Evolutionary conservation across 2,888 invertebrate genomes (phyloP), one percentile per base, ranked within the genome.

Genomic region (Alsophila aescularia): DNA sequence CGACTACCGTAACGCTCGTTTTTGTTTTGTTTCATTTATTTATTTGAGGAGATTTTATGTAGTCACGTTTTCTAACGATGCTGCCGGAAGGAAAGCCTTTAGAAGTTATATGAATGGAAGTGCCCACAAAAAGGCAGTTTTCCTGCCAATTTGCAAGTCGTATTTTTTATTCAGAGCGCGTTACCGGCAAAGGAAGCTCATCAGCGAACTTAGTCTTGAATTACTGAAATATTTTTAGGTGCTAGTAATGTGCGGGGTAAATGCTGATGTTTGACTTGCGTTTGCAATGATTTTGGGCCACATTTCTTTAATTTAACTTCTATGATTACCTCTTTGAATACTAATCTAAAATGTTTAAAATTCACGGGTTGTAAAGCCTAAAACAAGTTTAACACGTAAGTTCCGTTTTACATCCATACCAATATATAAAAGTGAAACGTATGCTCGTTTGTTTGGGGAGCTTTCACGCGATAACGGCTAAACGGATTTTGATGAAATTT

Each of bases 161-260:
- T 43, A 37, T 37, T 36, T 52, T 55, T 52, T 62, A 62, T 62
- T 54, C 62, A 42, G 39, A 37, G 14, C 56, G 42, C 52, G 62
- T 59, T 56, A 40, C 37, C 43, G 35, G 47, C 50, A 50, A 41
- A 56, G 47, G 58, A 58, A 59, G 34, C 34, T 57, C 39, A 50
- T 58, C 52, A 58, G 40, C 14, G 40, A 31, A 49, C 45, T 32
- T 24, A 54, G 56, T 31, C 44, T 48, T 48, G 62, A 56, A 58
- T 59, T 29, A 24, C 32, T 47, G 56, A 60, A 60, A 42, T 53
- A 39, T 36, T 34, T 27, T 13, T 44, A 29, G 27, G 8, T 44
- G 13, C 42, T 13, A 37, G 32, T 6, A n/a, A 6, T 24, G 39
- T 31, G 21, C 4, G 13, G 14, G 9, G 12, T 45, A 44, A 40